Conservation (phyloP, 2,113 vertebrate genomes). For the Burhinus bistriatus region DNA sequence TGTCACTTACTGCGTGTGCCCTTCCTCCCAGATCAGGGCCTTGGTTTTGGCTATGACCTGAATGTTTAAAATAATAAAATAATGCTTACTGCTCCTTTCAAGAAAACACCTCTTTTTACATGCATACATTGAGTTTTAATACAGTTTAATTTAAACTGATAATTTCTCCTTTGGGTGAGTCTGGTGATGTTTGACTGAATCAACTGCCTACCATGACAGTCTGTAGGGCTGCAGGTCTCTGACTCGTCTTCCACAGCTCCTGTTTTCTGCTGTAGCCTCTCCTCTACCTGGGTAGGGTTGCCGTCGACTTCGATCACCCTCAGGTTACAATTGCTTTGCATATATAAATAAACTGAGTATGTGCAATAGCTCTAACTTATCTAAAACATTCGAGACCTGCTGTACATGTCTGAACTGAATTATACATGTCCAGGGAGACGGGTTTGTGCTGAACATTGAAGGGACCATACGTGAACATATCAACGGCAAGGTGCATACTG, state of each 20-base stretch:
- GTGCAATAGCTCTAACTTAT: not conserved
- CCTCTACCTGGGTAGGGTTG: not conserved
- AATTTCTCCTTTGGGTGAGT: not conserved
- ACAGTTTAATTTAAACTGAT: not conserved
- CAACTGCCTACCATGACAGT: not conserved
- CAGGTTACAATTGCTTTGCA: not conserved
- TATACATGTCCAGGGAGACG: rapidly evolving
- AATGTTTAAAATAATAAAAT: not conserved
- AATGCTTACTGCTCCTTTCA: not conserved
- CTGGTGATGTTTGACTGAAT: not conserved
- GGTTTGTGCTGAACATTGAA: not conserved
- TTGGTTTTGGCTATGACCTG: not conserved
- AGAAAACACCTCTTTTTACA: not conserved
- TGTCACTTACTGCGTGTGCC: not conserved
- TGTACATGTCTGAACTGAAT: not conserved
- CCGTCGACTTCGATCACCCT: not conserved
- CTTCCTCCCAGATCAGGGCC: not conserved
- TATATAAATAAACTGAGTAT: not conserved
- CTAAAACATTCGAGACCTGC: not conserved
- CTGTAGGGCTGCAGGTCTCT: not conserved
- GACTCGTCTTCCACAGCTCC: rapidly evolving
- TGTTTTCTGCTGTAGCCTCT: not conserved
- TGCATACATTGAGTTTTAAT: not conserved
- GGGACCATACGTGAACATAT: not conserved
- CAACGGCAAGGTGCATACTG: not conserved